Percentiles rank a stretch among this genome's conserved stretches.
These are phyloP conservation scores for Lasioglossum leucozonium DNA, from an alignment of 2,888 invertebrate species.

Conservation along the genomic window DNA sequence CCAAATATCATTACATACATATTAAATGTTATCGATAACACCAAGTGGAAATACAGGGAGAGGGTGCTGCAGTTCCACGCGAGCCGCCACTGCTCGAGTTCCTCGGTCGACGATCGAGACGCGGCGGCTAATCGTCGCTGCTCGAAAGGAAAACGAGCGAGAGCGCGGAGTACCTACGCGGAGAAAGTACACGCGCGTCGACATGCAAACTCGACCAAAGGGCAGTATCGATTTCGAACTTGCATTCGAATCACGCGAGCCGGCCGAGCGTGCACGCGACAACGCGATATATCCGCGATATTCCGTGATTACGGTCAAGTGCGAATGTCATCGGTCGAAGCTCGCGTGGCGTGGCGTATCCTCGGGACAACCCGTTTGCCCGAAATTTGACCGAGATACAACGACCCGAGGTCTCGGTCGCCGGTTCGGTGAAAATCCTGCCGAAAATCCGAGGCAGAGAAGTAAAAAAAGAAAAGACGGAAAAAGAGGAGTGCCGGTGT, in stretches of 20 bases:
- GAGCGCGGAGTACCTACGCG: neutral
- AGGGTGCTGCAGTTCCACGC: no score
- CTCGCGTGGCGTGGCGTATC: constrained; percentile 51
- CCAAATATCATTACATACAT: no score
- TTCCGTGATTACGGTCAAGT: constrained; percentile 68
- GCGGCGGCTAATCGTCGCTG: neutral
- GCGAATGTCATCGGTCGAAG: constrained; percentile 65
- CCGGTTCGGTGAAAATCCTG: neutral
- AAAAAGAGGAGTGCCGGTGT: neutral
- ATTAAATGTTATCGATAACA: no score
- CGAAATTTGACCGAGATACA: neutral
- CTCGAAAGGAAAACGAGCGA: neutral
- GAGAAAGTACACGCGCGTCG: constrained; percentile 5
- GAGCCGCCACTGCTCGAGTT: no score
- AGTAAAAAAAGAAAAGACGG: neutral
- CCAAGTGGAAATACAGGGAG: no score
- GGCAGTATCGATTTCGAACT: constrained; percentile 61
- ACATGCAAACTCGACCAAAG: constrained; percentile 26
- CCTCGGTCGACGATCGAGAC: neutral
- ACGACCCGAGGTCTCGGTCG: neutral
- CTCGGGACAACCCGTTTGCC: neutral
- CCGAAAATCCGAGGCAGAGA: no score
- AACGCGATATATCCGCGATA: constrained; percentile 57
- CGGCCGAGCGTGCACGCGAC: constrained; percentile 64
- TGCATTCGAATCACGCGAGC: constrained; percentile 61